Conservation (phyloP, 2,113 vertebrate species). For the Cinclus cinclus region DNA sequence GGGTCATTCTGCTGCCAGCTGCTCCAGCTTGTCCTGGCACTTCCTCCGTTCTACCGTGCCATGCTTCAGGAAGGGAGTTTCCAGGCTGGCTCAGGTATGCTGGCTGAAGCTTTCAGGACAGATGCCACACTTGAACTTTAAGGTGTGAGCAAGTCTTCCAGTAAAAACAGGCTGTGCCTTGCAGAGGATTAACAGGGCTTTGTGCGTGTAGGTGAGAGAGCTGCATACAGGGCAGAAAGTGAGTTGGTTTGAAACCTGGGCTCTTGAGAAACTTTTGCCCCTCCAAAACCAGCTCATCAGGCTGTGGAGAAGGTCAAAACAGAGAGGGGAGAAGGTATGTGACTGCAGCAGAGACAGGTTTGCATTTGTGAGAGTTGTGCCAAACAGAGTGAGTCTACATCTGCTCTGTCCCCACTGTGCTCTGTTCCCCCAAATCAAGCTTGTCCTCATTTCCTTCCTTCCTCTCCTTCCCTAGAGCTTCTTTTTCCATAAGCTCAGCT, state of each 20-base stretch:
- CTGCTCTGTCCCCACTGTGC: not conserved
- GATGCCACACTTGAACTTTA: not conserved
- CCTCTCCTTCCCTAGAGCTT: not conserved
- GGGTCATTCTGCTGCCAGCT: not conserved
- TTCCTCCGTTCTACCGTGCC: not conserved
- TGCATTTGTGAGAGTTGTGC: not conserved
- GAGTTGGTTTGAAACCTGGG: not conserved
- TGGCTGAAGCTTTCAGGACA: not conserved
- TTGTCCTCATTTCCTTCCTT: not conserved
- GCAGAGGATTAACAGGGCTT: not conserved
- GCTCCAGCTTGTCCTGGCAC: constrained; percentile 31
- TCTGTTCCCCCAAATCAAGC: not conserved
- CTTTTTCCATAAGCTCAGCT: not conserved
- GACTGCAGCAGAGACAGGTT: not conserved
- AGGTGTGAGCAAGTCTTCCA: not conserved
- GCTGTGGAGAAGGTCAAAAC: not conserved
- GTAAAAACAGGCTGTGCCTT: constrained; percentile 8
- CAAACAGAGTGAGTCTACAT: not conserved
- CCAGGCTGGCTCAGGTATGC: constrained; percentile 27
- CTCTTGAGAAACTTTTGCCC: not conserved
- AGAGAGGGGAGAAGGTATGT: not conserved
- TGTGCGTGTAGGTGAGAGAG: not conserved
- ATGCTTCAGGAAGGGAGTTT: constrained; percentile 5
- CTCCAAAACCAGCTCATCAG: not conserved
- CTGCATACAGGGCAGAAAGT: not conserved